A percentile compares a stretch with the other conserved stretches of the same genome.
Evolutionary conservation across 2,888 invertebrate species (phyloP).

Genomic region (Ferrisia virgata): DNA sequence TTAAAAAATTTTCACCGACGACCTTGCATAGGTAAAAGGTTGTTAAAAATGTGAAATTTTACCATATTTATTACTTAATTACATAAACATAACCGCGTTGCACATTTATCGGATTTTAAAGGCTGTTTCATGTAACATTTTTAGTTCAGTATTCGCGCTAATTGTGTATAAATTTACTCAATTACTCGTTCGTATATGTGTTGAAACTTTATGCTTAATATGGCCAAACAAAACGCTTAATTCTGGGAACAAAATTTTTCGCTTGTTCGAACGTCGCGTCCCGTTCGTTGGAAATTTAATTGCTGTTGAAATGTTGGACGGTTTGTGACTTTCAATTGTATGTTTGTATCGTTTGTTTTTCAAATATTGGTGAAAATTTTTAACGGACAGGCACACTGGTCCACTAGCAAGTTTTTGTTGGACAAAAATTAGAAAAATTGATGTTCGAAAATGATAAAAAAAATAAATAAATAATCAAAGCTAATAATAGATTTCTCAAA

Average conservation of each 20-base stretch:
- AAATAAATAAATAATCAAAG: no score
- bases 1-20: constrained; percentile 9
- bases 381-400: no score
- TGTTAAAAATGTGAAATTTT: neutral
- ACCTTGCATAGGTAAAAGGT: constrained; percentile 4
- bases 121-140: neutral
- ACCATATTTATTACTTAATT: constrained; percentile 13
- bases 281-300: no score
- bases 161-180: constrained; percentile 2
- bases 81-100: neutral
- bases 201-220: neutral
- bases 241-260: neutral
- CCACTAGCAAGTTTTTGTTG: no score
- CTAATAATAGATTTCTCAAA: no score
- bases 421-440: no score
- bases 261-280: no score
- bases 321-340: no score
- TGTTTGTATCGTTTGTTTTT: no score
- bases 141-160: neutral
- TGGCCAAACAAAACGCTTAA: neutral
- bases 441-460: no score
- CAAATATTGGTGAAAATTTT: no score
- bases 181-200: neutral
- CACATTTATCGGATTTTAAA: constrained; percentile 2
- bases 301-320: no score